Percentiles rank a stretch among this genome's conserved stretches.
phyloP scores from a whole-genome alignment of 2,888 invertebrate species.

The Calameuta pallipes region DNA sequence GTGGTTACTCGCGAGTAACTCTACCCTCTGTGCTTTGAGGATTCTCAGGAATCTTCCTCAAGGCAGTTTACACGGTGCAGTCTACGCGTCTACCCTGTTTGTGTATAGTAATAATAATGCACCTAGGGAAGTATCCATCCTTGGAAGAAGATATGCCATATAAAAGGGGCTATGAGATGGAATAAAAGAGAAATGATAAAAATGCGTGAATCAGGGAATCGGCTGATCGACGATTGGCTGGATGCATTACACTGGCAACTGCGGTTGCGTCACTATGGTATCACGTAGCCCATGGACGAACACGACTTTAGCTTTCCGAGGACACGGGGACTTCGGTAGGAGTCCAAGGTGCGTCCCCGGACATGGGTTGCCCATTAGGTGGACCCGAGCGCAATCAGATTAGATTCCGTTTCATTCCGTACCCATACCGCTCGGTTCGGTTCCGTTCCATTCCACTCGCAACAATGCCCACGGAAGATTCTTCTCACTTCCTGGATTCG shows the following conservation, averaged over 20 bases:
- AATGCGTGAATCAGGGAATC: too few species aligned
- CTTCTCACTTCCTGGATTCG: conserved; percentile 20
- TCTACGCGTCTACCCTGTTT: too few species aligned
- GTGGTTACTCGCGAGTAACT: neutral
- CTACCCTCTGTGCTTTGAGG: neutral
- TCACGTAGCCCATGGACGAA: conserved; percentile 46
- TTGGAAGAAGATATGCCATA: too few species aligned
- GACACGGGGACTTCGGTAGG: conserved; percentile 20
- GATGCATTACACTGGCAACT: conserved; percentile 34
- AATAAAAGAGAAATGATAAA: too few species aligned
- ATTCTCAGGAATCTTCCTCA: too few species aligned
- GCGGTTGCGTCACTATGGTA: conserved; percentile 47
- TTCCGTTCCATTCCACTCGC: neutral
- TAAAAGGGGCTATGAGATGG: too few species aligned
- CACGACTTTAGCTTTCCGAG: conserved; percentile 57
- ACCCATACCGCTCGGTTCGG: neutral
- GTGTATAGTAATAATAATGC: too few species aligned
- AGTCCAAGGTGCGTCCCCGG: conserved; percentile 61
- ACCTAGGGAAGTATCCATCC: too few species aligned
- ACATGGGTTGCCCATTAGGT: conserved; percentile 66
- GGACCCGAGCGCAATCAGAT: conserved; percentile 63
- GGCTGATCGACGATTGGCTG: too few species aligned
- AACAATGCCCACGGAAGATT: neutral
- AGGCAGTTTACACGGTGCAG: too few species aligned
- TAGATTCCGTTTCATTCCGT: conserved; percentile 59